Evolutionary conservation across 2,797 vertebrate genomes (phyloP).

Genomic region (Bovichtus variegatus): DNA sequence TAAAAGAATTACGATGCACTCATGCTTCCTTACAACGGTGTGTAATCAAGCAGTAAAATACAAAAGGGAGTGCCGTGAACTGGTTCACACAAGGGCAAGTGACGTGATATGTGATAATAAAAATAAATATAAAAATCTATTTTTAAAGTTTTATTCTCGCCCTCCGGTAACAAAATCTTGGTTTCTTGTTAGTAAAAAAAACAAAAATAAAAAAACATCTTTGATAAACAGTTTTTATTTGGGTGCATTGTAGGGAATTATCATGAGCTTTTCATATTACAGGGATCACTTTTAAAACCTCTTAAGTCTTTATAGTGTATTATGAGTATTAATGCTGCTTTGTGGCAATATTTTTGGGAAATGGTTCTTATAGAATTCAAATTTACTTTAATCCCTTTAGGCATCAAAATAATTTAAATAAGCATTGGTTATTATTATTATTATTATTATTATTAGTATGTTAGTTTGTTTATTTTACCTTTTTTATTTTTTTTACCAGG

Average conservation of each 20-base stretch:
- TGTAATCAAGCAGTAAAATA: not conserved
- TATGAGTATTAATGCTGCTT: not conserved
- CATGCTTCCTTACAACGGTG: not conserved
- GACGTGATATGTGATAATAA: not conserved
- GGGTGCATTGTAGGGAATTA: not conserved
- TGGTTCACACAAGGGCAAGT: not conserved
- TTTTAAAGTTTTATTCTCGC: not conserved
- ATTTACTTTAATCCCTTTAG: conserved; percentile 1
- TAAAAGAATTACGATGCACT: not conserved
- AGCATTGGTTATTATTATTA: not conserved
- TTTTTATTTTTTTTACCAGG: too few relatives aligned
- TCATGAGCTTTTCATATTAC: not conserved
- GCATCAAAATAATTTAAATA: not conserved
- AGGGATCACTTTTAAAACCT: not conserved
- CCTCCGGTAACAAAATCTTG: not conserved
- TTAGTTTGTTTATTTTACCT: too few relatives aligned
- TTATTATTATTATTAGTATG: not conserved
- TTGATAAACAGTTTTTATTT: not conserved
- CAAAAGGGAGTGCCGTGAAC: not conserved
- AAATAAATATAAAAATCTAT: not conserved
- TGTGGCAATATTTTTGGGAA: not conserved
- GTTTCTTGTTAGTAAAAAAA: not conserved
- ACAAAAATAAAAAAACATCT: too few relatives aligned
- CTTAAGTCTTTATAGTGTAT: not conserved
- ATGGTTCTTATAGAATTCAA: not conserved